Conservation (phyloP, 2,797 vertebrate genomes). For the Lithobates pipiens region DNA sequence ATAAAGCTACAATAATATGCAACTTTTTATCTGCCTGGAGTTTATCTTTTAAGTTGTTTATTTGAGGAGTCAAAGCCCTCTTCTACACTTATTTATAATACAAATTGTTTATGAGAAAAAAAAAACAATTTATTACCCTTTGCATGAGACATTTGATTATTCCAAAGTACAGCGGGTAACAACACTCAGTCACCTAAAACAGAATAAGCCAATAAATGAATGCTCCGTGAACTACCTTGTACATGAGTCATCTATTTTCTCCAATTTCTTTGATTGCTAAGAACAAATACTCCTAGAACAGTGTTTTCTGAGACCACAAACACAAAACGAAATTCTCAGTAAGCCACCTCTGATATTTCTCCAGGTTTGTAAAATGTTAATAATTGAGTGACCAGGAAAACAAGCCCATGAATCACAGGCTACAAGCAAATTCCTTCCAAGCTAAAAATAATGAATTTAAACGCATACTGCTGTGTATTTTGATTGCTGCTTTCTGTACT, state of each 20-base stretch:
- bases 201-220: conserved; percentile 5
- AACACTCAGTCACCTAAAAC: conserved; percentile 27
- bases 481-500: conserved; percentile 30
- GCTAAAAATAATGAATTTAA: conserved; percentile 28
- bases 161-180: conserved; percentile 46
- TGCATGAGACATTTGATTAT: conserved; percentile 33
- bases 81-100: not conserved
- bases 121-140: not conserved
- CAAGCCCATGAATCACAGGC: conserved; percentile 11
- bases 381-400: conserved; percentile 25
- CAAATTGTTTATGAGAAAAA: not conserved
- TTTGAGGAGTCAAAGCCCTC: not conserved
- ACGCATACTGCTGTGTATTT: conserved; percentile 28
- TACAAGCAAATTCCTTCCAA: conserved; percentile 3
- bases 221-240: not conserved
- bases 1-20: too few relatives aligned
- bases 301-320: not conserved
- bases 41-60: not conserved
- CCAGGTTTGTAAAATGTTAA: conserved; percentile 11
- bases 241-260: conserved; percentile 25
- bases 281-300: not conserved
- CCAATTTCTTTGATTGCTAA: conserved; percentile 46
- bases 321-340: not conserved
- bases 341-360: not conserved
- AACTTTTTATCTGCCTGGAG: too few relatives aligned